These are phyloP conservation scores for Dasyornis broadbenti DNA, from an alignment of 2,113 vertebrate genomes.

Conservation along the genomic window DNA sequence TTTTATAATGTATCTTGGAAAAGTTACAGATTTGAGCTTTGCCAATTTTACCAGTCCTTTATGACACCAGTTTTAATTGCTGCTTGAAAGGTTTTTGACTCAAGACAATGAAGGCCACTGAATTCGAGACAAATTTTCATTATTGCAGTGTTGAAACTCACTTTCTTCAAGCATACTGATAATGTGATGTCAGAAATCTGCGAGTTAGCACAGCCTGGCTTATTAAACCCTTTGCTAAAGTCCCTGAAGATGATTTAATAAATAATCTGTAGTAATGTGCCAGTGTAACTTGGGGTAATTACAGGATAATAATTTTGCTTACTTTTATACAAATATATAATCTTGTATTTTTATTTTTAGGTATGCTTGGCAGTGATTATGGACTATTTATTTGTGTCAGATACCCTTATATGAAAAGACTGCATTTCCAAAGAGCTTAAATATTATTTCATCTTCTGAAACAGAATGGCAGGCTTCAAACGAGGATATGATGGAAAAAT, in stretches of 20 bases:
- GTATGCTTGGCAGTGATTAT: constrained; percentile 72
- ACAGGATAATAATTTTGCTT: neutral
- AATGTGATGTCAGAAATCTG: neutral
- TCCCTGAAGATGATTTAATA: neutral
- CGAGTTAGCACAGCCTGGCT: neutral
- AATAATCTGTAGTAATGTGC: neutral
- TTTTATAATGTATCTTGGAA: neutral
- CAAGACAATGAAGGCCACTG: neutral
- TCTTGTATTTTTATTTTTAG: constrained; percentile 65
- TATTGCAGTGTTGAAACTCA: neutral
- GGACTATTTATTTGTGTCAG: constrained; percentile 70
- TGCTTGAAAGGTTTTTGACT: neutral
- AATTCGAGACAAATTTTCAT: neutral
- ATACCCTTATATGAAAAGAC: constrained; percentile 78
- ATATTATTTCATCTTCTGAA: constrained; percentile 39
- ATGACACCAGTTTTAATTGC: neutral
- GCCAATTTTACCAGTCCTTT: neutral
- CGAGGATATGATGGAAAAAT: constrained; percentile 97
- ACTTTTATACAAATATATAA: neutral
- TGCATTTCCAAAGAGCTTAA: constrained; percentile 3
- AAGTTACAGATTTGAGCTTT: neutral
- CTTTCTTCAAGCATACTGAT: neutral
- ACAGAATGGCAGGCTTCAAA: constrained; percentile 95
- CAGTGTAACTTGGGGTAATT: neutral
- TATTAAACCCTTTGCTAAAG: neutral